A percentile compares a stretch with the other conserved stretches of the same genome.
Evolutionary conservation across 2,113 vertebrate species (phyloP).

Genomic region (Chiloscyllium plagiosum): DNA sequence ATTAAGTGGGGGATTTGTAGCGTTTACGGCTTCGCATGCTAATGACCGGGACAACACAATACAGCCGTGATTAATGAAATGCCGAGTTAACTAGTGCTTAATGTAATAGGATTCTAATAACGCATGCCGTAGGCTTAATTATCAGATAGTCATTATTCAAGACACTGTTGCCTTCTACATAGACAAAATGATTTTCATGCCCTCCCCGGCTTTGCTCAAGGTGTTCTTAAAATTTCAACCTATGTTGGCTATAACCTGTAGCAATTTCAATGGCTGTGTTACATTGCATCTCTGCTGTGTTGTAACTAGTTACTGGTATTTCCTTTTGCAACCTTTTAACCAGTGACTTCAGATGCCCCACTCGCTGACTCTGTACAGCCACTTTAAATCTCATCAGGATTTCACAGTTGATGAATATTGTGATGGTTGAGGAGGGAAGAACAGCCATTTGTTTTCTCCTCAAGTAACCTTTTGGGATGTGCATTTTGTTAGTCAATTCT

Average conservation of each 20-base stretch:
- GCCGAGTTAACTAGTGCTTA: neutral
- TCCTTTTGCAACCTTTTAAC: neutral
- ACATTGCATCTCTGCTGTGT: neutral
- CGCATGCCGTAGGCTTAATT: conserved; percentile 9
- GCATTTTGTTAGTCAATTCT: neutral
- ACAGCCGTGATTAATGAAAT: conserved; percentile 20
- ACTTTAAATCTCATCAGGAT: neutral
- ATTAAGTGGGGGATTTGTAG: neutral
- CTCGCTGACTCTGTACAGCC: neutral
- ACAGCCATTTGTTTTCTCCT: too few relatives aligned
- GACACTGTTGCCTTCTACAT: neutral
- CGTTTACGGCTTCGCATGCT: neutral
- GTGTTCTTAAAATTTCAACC: neutral
- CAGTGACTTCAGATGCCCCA: neutral
- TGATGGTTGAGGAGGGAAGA: neutral
- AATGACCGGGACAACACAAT: neutral
- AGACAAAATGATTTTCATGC: neutral
- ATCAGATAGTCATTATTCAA: neutral
- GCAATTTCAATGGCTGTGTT: neutral
- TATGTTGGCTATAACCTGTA: neutral
- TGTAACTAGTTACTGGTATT: neutral
- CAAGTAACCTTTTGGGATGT: neutral
- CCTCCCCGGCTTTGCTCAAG: neutral
- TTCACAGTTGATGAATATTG: neutral
- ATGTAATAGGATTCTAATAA: conserved; percentile 9